Conservation (phyloP, 2,797 vertebrate genomes). For the Cossypha caffra region DNA sequence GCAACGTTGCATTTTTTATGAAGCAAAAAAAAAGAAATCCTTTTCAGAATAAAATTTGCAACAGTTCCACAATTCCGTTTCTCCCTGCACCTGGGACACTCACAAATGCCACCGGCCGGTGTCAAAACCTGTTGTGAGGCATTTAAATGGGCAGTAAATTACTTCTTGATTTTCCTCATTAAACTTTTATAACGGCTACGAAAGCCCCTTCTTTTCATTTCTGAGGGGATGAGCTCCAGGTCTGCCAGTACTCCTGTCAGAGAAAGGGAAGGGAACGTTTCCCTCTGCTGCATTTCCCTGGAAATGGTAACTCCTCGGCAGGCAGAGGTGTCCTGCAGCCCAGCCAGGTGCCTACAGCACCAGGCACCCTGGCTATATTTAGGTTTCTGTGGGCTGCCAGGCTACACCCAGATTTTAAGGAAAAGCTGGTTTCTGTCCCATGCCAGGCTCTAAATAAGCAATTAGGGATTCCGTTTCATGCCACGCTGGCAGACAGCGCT, state of each 20-base stretch:
- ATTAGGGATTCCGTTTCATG: background rate
- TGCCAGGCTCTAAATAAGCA: background rate
- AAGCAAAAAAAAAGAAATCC: background rate
- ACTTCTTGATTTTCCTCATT: constrained; percentile 40
- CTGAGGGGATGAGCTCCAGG: background rate
- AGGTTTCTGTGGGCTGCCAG: background rate
- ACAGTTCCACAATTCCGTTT: background rate
- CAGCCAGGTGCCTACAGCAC: rapidly evolving
- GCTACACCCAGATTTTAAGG: background rate
- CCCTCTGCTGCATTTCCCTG: background rate
- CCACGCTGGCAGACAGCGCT: background rate
- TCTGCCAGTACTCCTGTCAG: background rate
- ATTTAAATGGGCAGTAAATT: background rate
- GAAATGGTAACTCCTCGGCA: rapidly evolving
- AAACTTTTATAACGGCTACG: background rate
- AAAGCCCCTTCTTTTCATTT: constrained; percentile 16
- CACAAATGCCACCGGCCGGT: background rate
- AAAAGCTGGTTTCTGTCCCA: background rate
- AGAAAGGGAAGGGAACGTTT: background rate
- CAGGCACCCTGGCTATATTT: rapidly evolving
- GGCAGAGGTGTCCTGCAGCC: background rate
- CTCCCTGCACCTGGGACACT: background rate
- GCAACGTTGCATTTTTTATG: constrained; percentile 43
- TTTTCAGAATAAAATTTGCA: constrained; percentile 25
- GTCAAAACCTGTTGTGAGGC: background rate